Conservation (phyloP, 2,888 invertebrate genomes). For the Ditula angustiorana region DNA sequence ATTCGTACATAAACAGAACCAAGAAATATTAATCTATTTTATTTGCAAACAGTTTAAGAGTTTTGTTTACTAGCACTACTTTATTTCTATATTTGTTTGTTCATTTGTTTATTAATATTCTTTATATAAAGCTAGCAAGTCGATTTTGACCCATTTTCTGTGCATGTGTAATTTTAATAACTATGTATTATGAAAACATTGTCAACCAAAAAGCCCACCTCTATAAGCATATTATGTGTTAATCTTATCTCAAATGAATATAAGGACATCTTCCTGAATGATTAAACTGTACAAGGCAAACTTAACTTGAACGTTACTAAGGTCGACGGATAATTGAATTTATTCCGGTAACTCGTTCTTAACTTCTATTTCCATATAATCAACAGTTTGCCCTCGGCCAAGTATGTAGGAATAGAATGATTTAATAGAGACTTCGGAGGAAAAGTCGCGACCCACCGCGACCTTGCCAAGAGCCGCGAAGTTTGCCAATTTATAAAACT, state of each 20-base stretch:
- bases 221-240: too few relatives aligned
- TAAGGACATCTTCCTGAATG: neutral
- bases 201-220: too few relatives aligned
- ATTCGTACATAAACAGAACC: too few relatives aligned
- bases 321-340: neutral
- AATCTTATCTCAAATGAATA: neutral
- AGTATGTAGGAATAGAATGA: conserved; percentile 23
- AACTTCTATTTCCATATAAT: neutral
- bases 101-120: too few relatives aligned
- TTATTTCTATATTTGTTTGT: too few relatives aligned
- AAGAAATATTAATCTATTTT: too few relatives aligned
- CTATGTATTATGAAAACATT: neutral
- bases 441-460: conserved; percentile 40
- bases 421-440: conserved; percentile 20
- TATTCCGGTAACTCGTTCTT: conserved; percentile 8
- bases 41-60: too few relatives aligned
- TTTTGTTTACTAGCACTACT: too few relatives aligned
- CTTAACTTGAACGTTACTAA: neutral
- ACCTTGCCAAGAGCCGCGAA: conserved; percentile 46
- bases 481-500: conserved; percentile 56
- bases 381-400: conserved; percentile 13
- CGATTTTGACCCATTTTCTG: too few relatives aligned
- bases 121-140: too few relatives aligned
- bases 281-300: neutral
- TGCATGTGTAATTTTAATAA: neutral